These are phyloP conservation scores for Catharus bicknelli DNA, from an alignment of 2,113 vertebrate species.

Conservation along the genomic window DNA sequence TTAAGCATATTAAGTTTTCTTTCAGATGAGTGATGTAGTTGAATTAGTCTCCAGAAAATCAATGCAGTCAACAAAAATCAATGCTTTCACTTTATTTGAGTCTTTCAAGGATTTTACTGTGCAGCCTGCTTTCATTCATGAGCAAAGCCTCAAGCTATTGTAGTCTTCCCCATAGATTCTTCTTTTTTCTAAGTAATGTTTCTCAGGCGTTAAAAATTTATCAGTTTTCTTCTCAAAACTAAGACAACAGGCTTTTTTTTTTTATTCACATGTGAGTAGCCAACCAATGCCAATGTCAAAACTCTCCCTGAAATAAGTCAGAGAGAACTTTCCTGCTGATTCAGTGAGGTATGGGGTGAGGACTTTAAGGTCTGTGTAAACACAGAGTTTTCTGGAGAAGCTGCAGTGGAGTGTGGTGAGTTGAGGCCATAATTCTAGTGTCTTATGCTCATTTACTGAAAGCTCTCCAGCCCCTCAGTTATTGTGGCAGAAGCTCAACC, in stretches of 20 bases:
- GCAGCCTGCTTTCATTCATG: not conserved
- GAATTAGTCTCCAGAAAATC: constrained; percentile 18
- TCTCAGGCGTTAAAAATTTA: not conserved
- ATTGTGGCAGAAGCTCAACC: not conserved
- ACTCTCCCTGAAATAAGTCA: not conserved
- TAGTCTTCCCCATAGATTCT: not conserved
- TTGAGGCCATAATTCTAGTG: not conserved
- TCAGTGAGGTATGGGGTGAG: not conserved
- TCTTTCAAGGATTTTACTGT: not conserved
- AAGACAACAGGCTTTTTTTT: not conserved
- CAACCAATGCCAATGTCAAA: not conserved
- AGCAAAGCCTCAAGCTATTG: not conserved
- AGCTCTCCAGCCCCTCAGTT: not conserved
- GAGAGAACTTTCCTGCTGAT: not conserved
- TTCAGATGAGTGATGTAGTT: not conserved
- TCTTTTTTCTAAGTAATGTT: not conserved
- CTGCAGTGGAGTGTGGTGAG: not conserved
- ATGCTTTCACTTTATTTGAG: not conserved
- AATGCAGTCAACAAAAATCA: constrained; percentile 5
- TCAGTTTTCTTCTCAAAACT: not conserved
- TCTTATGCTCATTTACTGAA: not conserved
- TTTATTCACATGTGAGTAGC: not conserved
- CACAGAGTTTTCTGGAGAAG: not conserved
- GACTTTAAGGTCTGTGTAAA: not conserved
- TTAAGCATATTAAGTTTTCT: constrained; percentile 13